Evolutionary conservation across 1,140 invertebrate genomes (phyloP).

Genomic region (Drosophila quadrilineata): DNA sequence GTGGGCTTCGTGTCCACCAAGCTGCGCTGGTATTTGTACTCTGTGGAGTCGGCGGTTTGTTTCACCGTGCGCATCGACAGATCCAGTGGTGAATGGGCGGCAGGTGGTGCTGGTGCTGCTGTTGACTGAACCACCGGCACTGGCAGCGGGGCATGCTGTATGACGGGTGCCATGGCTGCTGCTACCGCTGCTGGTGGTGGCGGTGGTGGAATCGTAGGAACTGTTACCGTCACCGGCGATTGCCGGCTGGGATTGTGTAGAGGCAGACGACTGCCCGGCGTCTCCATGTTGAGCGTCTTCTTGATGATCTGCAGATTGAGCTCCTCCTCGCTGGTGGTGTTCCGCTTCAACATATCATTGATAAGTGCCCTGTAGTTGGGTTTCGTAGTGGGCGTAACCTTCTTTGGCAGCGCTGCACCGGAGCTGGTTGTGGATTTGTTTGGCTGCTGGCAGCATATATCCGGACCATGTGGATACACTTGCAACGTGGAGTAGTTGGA

Average conservation of each 20-base stretch:
- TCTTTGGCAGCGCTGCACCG: constrained; percentile 20
- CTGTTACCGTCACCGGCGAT: neutral
- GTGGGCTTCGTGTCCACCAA: constrained; percentile 1
- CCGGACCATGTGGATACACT: constrained; percentile 65
- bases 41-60: constrained; percentile 91
- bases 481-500: constrained; percentile 61
- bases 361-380: constrained; percentile 75
- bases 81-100: constrained; percentile 87
- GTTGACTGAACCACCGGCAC: neutral
- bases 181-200: neutral
- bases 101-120: constrained; percentile 73
- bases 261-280: constrained; percentile 11
- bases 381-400: constrained; percentile 34
- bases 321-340: constrained; percentile 71
- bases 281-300: constrained; percentile 68
- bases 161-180: neutral
- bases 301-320: constrained; percentile 77
- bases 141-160: constrained; percentile 7
- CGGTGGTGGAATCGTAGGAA: neutral
- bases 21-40: constrained; percentile 84
- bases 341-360: constrained; percentile 64
- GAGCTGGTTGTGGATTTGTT: neutral
- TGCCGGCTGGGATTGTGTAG: neutral
- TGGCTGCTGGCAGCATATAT: constrained; percentile 56
- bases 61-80: constrained; percentile 92